phyloP scores from a whole-genome alignment of 2,797 vertebrate species.

The Anas georgica region DNA sequence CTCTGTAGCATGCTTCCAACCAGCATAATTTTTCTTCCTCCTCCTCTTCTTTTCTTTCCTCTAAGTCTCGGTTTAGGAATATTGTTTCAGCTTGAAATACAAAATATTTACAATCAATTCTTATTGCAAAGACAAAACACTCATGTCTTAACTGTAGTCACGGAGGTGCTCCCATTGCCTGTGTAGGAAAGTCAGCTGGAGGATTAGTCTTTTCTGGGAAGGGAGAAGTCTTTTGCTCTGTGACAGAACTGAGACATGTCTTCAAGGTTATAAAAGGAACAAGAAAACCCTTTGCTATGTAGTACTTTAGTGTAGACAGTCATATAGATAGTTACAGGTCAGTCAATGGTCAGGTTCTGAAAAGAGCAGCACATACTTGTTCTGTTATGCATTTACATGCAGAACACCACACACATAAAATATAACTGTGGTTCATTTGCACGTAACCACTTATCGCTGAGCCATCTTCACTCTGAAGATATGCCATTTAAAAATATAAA shows the following conservation, averaged over 20 bases:
- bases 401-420: background rate
- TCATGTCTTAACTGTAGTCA: background rate
- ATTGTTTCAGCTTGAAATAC: slow-evolving; percentile 87
- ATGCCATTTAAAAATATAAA: background rate
- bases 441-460: background rate
- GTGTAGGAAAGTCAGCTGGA: background rate
- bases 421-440: background rate
- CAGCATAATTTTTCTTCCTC: slow-evolving; percentile 83
- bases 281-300: background rate
- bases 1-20: slow-evolving; percentile 88
- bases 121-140: background rate
- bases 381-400: background rate
- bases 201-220: background rate
- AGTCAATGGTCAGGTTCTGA: background rate
- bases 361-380: background rate
- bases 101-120: slow-evolving; percentile 31
- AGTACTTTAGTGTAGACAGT: background rate
- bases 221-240: background rate
- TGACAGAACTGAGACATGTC: background rate
- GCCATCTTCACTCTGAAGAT: background rate
- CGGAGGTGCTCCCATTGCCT: background rate
- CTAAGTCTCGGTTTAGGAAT: slow-evolving; percentile 86
- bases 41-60: slow-evolving; percentile 79
- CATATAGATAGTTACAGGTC: background rate
- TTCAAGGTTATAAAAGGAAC: background rate